phyloP scores from a whole-genome alignment of 2,797 vertebrate species.

The Tachyglossus aculeatus region DNA sequence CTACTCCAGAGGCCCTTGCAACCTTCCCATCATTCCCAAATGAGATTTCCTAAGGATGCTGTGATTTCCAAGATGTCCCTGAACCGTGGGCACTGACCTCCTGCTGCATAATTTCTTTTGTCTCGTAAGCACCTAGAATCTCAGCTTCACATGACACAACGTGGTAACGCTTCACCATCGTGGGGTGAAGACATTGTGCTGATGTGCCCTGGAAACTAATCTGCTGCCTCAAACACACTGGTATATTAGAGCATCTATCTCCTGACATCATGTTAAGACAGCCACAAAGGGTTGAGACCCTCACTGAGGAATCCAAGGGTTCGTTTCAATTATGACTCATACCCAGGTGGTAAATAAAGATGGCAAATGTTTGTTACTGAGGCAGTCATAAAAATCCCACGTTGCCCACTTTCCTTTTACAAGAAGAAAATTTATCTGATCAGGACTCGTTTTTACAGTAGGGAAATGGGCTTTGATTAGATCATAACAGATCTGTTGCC shows the following conservation, averaged over 20 bases:
- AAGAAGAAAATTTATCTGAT: background rate
- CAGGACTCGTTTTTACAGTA: too few relatives aligned
- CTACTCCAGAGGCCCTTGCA: background rate
- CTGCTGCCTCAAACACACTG: fast-evolving
- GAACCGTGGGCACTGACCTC: background rate
- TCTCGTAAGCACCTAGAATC: background rate
- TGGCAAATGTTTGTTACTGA: background rate
- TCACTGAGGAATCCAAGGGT: background rate
- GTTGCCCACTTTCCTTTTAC: background rate
- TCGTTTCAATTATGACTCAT: background rate
- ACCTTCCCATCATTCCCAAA: too few relatives aligned
- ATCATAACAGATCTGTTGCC: too few relatives aligned
- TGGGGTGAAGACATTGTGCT: background rate
- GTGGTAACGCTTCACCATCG: background rate
- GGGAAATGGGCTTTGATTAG: too few relatives aligned
- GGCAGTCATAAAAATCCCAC: background rate
- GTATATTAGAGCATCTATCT: background rate
- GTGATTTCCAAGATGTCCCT: background rate
- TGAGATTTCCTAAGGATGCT: too few relatives aligned
- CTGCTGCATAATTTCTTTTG: too few relatives aligned
- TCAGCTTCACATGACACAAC: background rate
- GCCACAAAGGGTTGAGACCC: background rate
- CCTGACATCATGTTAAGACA: fast-evolving
- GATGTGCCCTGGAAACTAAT: background rate
- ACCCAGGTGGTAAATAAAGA: background rate